phyloP scores from a whole-genome alignment of 53 echinoderm and acorn worm species.

The Holothuria leucospilota region DNA sequence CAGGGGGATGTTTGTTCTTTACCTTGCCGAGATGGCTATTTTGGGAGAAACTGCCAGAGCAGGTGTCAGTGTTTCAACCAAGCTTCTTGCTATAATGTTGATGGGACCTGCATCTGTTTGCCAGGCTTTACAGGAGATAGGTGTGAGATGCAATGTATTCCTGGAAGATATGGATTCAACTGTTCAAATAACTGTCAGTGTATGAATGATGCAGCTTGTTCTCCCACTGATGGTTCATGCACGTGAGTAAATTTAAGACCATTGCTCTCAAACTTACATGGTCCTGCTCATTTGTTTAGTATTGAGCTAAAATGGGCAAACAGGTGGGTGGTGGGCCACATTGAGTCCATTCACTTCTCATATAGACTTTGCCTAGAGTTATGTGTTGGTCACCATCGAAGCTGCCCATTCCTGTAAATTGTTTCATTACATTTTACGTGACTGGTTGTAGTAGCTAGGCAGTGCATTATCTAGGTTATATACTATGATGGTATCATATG shows the following conservation, averaged over 20 bases:
- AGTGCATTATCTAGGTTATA: too few species aligned
- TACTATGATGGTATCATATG: too few species aligned
- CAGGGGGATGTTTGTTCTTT: slow-evolving; percentile 79
- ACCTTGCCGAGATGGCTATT: slow-evolving; percentile 60
- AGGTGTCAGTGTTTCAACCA: slow-evolving; percentile 69
- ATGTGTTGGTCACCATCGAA: too few species aligned
- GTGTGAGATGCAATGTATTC: slow-evolving; percentile 71
- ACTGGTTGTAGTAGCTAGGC: too few species aligned
- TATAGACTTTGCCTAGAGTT: too few species aligned
- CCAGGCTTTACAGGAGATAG: slow-evolving; percentile 68
- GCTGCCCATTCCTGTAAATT: too few species aligned
- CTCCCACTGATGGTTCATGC: slow-evolving; percentile 71
- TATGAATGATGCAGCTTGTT: slow-evolving; percentile 74
- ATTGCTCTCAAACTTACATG: too few species aligned
- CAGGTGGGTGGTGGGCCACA: too few species aligned
- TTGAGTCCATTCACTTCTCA: too few species aligned
- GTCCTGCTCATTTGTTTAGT: too few species aligned
- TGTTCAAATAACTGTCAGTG: slow-evolving; percentile 69
- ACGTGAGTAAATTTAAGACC: slow-evolving; percentile 49
- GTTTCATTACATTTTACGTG: too few species aligned
- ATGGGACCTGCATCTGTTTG: slow-evolving; percentile 65
- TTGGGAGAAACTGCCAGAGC: slow-evolving; percentile 68
- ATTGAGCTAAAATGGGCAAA: too few species aligned
- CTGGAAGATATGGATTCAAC: slow-evolving; percentile 59
- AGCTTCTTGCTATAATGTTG: slow-evolving; percentile 63